Base-by-base conservation (phyloP, 2,888 invertebrate genomes). In the Gastrophysa polygoni region DNA sequence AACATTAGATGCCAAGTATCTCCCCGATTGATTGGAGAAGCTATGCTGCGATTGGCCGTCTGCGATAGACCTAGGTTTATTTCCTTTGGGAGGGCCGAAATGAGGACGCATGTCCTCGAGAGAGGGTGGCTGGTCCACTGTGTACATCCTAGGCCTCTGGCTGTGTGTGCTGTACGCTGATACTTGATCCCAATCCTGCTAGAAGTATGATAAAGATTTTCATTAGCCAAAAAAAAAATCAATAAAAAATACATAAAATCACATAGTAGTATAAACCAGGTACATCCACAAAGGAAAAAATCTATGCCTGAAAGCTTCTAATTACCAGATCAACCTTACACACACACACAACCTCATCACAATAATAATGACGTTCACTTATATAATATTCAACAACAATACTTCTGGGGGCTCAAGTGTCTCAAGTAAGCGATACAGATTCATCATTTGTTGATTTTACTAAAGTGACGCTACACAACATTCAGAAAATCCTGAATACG, bases 131-230 rank as follows among this genome's bases (percentile, higher is more conserved):
- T 84, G 84, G 68, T 91, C 90, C 68, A 89, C 84, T 18, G 89
- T 87, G 82, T 93, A 95, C 80, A 95, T 92, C 73, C 93, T 87
- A 51, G 95, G 94, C 70, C 95, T 85, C 67, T 94, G 94, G 75
- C 94, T 95, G 77, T 95, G 88, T 69, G 92, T 91, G 81, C 95
- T 95, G 80, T 95, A 95, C 55, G 92, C 93, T 44, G 95, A 96
- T 66, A 95, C 91, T 79, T 91, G 91, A 80, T 92, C 92, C 92
- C 92, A 92, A 80, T 92, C 92, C 84, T 86, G 66, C 16, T 66
- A 72, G 67, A 60, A 63, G 44, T 2, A 48, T 47, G 14, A 47
- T 5, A 24, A 5, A 5, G 24, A 24, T 24, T 5, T 24, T 24
- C 24, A 24, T 24, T 49, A 49, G 6, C 10, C 32, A 10, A 38